Percentiles rank a stretch among this genome's conserved stretches.
Conservation (phyloP, 1,140 invertebrate genomes). For the Ceratina australensis region DNA sequence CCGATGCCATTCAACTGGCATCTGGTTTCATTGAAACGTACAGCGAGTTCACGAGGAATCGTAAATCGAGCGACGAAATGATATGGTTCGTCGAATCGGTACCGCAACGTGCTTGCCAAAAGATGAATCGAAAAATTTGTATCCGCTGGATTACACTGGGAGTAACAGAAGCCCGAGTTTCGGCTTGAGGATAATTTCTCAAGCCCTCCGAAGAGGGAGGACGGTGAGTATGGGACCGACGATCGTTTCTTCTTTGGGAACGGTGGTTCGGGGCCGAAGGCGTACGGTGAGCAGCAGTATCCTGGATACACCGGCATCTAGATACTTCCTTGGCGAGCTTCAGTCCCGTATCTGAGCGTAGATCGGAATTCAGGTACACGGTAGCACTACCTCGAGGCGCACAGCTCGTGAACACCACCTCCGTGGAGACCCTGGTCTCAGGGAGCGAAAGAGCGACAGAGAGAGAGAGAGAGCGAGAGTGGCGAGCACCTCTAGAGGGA, state of each 20-base stretch:
- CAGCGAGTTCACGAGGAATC: background rate
- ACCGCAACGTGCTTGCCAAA: no score
- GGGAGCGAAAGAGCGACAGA: conserved; percentile 22
- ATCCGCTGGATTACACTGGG: background rate
- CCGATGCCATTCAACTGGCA: no score
- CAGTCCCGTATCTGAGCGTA: conserved; percentile 74
- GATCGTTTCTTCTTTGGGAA: conserved; percentile 48
- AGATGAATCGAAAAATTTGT: background rate
- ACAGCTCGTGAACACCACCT: conserved; percentile 74
- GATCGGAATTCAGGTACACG: conserved; percentile 79
- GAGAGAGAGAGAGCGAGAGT: conserved; percentile 9
- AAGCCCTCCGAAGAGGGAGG: background rate
- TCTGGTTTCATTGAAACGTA: no score
- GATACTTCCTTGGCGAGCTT: conserved; percentile 72
- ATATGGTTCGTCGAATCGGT: background rate
- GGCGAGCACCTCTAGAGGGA: background rate
- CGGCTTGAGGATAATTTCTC: conserved; percentile 5
- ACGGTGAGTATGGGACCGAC: background rate
- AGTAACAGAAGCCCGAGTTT: background rate
- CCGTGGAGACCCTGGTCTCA: conserved; percentile 37
- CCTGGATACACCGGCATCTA: conserved; percentile 74
- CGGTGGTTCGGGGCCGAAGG: conserved; percentile 28
- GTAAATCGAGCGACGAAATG: background rate
- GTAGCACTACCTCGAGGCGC: conserved; percentile 76
- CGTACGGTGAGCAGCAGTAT: conserved; percentile 68